phyloP scores from a whole-genome alignment of 1,140 invertebrate species.

The Gyrodactylus bullatarudis region DNA sequence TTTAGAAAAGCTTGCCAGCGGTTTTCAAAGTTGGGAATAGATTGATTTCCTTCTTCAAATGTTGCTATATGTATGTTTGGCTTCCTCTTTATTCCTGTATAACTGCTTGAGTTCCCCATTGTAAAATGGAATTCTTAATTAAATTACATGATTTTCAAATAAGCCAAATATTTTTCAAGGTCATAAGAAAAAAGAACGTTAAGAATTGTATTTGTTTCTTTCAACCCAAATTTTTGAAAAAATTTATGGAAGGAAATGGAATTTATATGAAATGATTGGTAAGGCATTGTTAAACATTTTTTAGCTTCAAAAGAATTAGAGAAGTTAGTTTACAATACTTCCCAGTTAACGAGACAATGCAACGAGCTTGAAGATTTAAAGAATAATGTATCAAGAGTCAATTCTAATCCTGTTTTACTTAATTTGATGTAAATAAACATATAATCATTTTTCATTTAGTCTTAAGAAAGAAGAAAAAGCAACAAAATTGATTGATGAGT shows the following conservation, averaged over 20 bases:
- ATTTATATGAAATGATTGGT: too few relatives aligned
- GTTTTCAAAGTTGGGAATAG: neutral
- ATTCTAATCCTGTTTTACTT: neutral
- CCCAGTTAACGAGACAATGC: neutral
- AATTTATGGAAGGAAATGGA: too few relatives aligned
- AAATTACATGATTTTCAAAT: too few relatives aligned
- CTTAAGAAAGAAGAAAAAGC: neutral
- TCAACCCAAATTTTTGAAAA: too few relatives aligned
- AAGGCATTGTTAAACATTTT: too few relatives aligned
- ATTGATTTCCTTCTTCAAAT: neutral
- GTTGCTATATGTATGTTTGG: neutral
- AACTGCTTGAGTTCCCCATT: neutral
- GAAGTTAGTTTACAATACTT: neutral
- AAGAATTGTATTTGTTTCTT: too few relatives aligned
- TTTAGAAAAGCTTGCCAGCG: neutral
- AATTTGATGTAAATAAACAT: neutral
- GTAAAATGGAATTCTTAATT: neutral
- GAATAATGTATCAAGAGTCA: neutral
- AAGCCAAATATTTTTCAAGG: too few relatives aligned
- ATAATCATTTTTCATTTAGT: neutral
- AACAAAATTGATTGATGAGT: neutral
- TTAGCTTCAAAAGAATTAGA: too few relatives aligned
- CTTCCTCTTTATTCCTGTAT: neutral
- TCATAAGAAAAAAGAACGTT: too few relatives aligned
- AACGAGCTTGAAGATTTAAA: neutral